Evolutionary conservation across 37 sponge, comb jelly and placozoan genomes (phyloP).

Genomic region (Dysidea cf. avara): DNA sequence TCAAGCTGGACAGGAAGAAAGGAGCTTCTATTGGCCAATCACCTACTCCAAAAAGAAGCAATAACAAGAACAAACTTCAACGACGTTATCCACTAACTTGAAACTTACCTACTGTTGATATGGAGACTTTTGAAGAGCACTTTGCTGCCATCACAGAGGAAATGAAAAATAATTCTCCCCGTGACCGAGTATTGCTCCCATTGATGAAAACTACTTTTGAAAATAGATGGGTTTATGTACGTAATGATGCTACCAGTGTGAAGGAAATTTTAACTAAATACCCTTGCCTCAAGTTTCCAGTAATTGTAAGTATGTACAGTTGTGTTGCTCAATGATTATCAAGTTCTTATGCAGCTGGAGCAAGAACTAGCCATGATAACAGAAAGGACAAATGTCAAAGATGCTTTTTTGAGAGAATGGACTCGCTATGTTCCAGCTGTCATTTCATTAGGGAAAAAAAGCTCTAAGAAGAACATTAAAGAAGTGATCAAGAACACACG

Average conservation of each 20-base stretch:
- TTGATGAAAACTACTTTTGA: conserved; percentile 29
- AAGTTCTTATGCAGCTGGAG: conserved; percentile 4
- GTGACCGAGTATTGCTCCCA: conserved; percentile 37
- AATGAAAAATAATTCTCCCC: conserved; percentile 25
- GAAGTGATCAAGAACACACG: too few species aligned
- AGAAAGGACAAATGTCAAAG: too few species aligned
- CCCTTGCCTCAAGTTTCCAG: conserved; percentile 14
- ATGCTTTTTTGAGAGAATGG: too few species aligned
- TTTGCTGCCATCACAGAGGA: conserved; percentile 4
- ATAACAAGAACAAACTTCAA: too few species aligned
- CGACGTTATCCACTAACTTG: too few species aligned
- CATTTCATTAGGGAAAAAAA: too few species aligned
- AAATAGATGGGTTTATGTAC: not conserved
- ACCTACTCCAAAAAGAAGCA: too few species aligned
- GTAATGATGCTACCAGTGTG: too few species aligned
- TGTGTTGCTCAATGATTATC: not conserved
- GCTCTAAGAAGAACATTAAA: not conserved
- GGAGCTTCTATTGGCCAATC: too few species aligned
- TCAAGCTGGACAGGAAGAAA: too few species aligned
- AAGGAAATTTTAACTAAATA: not conserved
- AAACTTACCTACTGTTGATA: conserved; percentile 5
- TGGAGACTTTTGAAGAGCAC: conserved; percentile 11
- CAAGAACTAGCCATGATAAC: too few species aligned
- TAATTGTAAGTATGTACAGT: not conserved
- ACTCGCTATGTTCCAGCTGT: too few species aligned